A percentile compares a stretch with the other conserved stretches of the same genome.
phyloP scores from a whole-genome alignment of 2,888 invertebrate genomes.

The Drosophila yooni region DNA sequence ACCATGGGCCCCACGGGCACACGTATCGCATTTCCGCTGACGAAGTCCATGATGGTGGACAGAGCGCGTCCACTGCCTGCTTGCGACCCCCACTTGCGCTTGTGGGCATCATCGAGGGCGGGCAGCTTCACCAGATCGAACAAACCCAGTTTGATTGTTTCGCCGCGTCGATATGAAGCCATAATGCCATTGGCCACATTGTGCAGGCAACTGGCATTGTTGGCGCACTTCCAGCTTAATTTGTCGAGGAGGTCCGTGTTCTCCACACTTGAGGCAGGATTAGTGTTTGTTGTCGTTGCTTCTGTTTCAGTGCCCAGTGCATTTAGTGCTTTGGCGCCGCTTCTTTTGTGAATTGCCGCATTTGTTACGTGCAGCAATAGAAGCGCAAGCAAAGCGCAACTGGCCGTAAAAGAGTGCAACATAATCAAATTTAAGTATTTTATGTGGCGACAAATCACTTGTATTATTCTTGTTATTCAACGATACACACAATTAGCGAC shows the following conservation, averaged over 20 bases:
- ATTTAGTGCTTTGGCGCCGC: slow-evolving; percentile 56
- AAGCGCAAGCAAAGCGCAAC: slow-evolving; percentile 57
- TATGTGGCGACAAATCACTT: background rate
- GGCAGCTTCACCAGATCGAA: slow-evolving; percentile 87
- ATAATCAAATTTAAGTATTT: slow-evolving; percentile 34
- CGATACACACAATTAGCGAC: background rate
- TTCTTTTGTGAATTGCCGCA: slow-evolving; percentile 67
- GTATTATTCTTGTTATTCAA: background rate
- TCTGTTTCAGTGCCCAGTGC: slow-evolving; percentile 31
- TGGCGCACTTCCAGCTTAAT: slow-evolving; percentile 86
- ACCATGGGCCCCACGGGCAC: slow-evolving; percentile 84
- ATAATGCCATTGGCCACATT: slow-evolving; percentile 86
- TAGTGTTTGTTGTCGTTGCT: slow-evolving; percentile 10
- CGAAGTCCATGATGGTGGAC: slow-evolving; percentile 80
- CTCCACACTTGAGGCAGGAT: slow-evolving; percentile 35
- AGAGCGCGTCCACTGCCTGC: slow-evolving; percentile 76
- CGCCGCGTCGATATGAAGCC: slow-evolving; percentile 86
- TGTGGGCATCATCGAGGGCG: slow-evolving; percentile 56
- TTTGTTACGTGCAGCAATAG: slow-evolving; percentile 37
- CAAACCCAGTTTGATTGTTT: slow-evolving; percentile 86
- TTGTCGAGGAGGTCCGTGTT: slow-evolving; percentile 81
- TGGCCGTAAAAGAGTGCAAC: slow-evolving; percentile 46
- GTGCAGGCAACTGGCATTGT: slow-evolving; percentile 88
- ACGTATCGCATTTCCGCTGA: slow-evolving; percentile 83
- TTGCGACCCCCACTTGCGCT: slow-evolving; percentile 58